phyloP scores from a whole-genome alignment of 1,140 invertebrate species.

The Lasioglossum baleicum region DNA sequence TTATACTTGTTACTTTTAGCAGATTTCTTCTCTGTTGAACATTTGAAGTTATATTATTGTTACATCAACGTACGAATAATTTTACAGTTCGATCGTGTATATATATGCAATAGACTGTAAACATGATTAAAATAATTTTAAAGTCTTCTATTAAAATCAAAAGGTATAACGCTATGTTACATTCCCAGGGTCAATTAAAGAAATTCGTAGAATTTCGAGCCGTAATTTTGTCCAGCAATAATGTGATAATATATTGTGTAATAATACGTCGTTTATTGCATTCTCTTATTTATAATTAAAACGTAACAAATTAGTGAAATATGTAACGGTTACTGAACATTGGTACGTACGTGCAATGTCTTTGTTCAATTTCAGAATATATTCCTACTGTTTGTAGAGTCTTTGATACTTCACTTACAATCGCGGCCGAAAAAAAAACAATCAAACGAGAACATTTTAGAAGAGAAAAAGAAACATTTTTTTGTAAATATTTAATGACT shows the following conservation, averaged over 20 bases:
- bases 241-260: not conserved
- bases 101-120: not conserved
- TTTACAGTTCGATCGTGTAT: conserved; percentile 31
- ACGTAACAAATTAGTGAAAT: conserved; percentile 5
- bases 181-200: conserved; percentile 12
- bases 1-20: conserved; percentile 38
- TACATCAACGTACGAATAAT: conserved; percentile 36
- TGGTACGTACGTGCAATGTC: conserved; percentile 12
- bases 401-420: not conserved
- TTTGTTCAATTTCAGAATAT: not conserved
- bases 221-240: not conserved
- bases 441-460: not conserved
- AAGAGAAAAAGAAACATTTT: not conserved
- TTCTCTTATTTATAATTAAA: not conserved
- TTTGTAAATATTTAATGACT: not conserved
- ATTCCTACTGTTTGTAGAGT: not conserved
- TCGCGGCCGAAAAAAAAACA: not conserved
- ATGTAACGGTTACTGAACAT: conserved; percentile 2
- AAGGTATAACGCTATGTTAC: not conserved
- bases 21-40: conserved; percentile 23
- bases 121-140: no score
- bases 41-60: conserved; percentile 26
- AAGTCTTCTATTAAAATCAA: not conserved
- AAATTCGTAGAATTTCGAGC: conserved; percentile 37
- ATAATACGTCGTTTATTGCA: not conserved